These are phyloP conservation scores for Alcis repandata DNA, from an alignment of 2,888 invertebrate genomes.

Conservation along the genomic window DNA sequence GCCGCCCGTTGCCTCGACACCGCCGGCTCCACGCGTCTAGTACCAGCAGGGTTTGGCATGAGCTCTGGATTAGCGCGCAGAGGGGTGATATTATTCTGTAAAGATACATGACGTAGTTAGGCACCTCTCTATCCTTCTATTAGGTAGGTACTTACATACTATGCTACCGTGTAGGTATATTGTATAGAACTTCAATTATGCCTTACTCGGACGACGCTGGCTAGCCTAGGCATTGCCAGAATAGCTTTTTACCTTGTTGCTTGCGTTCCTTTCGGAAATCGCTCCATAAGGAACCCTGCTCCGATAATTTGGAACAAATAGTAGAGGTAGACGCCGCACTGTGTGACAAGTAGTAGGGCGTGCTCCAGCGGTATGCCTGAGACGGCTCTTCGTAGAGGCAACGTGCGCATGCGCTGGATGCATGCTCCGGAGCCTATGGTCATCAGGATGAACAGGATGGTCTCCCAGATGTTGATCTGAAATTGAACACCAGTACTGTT, in stretches of 20 bases:
- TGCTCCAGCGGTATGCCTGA: conserved; percentile 87
- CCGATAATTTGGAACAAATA: conserved; percentile 92
- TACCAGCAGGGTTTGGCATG: conserved; percentile 88
- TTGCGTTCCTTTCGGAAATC: conserved; percentile 69
- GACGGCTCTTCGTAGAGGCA: conserved; percentile 70
- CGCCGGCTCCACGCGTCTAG: conserved; percentile 87
- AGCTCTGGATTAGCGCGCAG: conserved; percentile 88
- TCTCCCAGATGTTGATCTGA: conserved; percentile 87
- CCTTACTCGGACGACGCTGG: too few species aligned
- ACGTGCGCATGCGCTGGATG: conserved; percentile 74
- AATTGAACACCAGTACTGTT: not conserved
- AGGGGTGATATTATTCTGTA: conserved; percentile 78
- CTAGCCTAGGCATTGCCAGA: too few species aligned
- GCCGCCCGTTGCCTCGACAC: conserved; percentile 74
- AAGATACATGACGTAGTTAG: conserved; percentile 11
- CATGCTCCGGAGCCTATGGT: conserved; percentile 75
- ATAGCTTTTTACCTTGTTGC: conserved; percentile 78
- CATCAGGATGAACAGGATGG: conserved; percentile 77
- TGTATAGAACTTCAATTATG: too few species aligned
- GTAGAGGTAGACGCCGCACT: conserved; percentile 93
- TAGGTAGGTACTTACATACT: too few species aligned
- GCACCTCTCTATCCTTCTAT: too few species aligned
- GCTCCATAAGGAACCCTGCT: conserved; percentile 86
- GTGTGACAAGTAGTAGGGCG: conserved; percentile 91
- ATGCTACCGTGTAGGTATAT: too few species aligned